phyloP scores from a whole-genome alignment of 1,140 invertebrate genomes.

The Hirudo medicinalis region DNA sequence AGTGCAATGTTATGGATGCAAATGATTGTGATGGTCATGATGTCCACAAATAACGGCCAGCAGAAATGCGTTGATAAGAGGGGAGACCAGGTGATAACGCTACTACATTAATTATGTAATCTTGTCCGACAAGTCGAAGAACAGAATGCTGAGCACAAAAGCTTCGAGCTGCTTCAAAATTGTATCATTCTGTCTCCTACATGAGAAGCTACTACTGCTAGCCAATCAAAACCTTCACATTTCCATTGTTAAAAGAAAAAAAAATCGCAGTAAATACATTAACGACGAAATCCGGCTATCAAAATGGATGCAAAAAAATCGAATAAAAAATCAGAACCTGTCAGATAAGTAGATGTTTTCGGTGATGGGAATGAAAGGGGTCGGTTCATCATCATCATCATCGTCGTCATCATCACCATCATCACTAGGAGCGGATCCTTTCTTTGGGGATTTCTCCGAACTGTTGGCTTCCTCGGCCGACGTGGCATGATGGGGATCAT shows the following conservation, averaged over 20 bases:
- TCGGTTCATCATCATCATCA: not conserved
- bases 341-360: conserved; percentile 62
- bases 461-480: conserved; percentile 19
- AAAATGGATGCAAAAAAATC: not conserved
- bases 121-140: too few species aligned
- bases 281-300: not conserved
- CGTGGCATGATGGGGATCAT: conserved; percentile 16
- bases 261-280: not conserved
- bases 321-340: conserved; percentile 31
- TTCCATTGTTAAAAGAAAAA: not conserved
- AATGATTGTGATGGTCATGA: too few species aligned
- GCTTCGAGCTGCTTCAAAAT: not conserved
- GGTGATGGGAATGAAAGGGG: conserved; percentile 56
- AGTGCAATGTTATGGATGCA: too few species aligned
- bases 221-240: too few species aligned
- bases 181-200: not conserved
- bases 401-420: conserved; percentile 13
- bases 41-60: too few species aligned
- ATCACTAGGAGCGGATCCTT: not conserved
- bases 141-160: too few species aligned
- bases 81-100: too few species aligned
- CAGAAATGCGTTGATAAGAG: too few species aligned
- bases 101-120: too few species aligned
- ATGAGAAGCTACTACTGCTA: too few species aligned
- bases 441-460: too few species aligned